Evolutionary conservation across 2,113 vertebrate species (phyloP), one percentile per base, ranked within the genome.

Genomic region (Cichladusa arquata): DNA sequence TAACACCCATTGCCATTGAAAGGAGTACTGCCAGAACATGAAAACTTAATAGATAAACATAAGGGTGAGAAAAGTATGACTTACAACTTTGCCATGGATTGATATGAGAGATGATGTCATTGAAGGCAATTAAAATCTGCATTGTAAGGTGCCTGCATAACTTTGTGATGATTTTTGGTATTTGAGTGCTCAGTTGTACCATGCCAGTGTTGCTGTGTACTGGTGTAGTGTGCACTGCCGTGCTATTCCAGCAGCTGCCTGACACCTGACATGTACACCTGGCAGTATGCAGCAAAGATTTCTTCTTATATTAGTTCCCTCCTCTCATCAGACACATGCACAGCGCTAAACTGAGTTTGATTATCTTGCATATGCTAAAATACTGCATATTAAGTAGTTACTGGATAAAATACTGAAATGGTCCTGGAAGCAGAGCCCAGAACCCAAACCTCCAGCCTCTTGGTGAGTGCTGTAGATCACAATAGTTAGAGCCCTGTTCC

Each of bases 201-300:
- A 1, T 17, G 22, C 15, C 18, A 18, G 13, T 33, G 51, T 40
- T 66, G 25, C 44, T 61, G 29, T 78, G 69, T 48, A 3, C 4
- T 48, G 23, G 4, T 42, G 22, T 33, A 45, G 23, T 0, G 0
- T 19, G 65, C 31, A 22, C 18, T 58, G 31, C 36, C 3, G 0
- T 26, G 44, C 70, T 76, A 0, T 36, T 53, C 3, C 8, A 58
- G 70, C 57, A 56, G 47, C 72, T 81, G 61, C 17, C 50, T 65
- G 23, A 25, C 20, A 6, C 31, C 31, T 44, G 64, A 11, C 31
- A 9, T 9, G 1, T 29, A 4, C 15, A 19, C 2, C 2, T 74
- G 15, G 22, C 47, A 67, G 8, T 40, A 5, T 20, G 17, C 48
- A 61, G 25, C 22, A 36, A n/a, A 76, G 65, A 28, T 69, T 65